Percentiles rank a stretch among this genome's conserved stretches.
phyloP scores from a whole-genome alignment of 2,888 invertebrate genomes.

The Erebia ligea region DNA sequence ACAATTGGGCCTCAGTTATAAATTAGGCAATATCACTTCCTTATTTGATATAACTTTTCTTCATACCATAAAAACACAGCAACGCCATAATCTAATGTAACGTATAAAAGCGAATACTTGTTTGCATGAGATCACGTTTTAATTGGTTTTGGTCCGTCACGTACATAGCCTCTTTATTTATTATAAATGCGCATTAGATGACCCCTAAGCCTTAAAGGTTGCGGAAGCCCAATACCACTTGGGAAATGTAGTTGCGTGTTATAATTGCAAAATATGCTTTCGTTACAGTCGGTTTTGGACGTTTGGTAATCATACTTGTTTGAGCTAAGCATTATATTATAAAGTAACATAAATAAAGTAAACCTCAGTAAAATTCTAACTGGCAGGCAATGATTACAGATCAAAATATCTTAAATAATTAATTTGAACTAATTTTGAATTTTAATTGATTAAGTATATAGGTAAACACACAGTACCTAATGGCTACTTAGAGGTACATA shows the following conservation, averaged over 20 bases:
- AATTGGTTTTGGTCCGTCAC: conserved; percentile 24
- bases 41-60: too few relatives aligned
- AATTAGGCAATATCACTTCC: too few relatives aligned
- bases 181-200: conserved; percentile 22
- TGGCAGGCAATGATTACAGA: too few relatives aligned
- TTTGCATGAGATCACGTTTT: conserved; percentile 20
- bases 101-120: not conserved
- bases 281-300: not conserved
- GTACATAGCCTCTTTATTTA: conserved; percentile 14
- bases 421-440: too few relatives aligned
- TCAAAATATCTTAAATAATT: too few relatives aligned
- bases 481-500: too few relatives aligned
- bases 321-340: not conserved
- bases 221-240: conserved; percentile 9
- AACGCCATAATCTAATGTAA: not conserved
- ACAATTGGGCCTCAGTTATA: too few relatives aligned
- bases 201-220: conserved; percentile 22
- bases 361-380: too few relatives aligned
- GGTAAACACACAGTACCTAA: too few relatives aligned
- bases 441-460: too few relatives aligned
- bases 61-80: not conserved
- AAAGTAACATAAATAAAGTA: too few relatives aligned
- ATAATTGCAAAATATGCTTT: conserved; percentile 3
- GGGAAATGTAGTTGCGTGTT: conserved; percentile 14
- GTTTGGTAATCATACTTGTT: not conserved